Evolutionary conservation across 2,113 vertebrate species (phyloP).

Genomic region (Felis catus): F.catus_Fca126_mat1.0 CM031418.1:137723001-137723500

Average conservation of each 20-base stretch:
- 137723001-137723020: slow-evolving; percentile 83
- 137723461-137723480: not conserved
- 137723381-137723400: not conserved
- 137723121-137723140: not conserved
- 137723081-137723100: slow-evolving; percentile 19
- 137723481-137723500: too few relatives aligned
- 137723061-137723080: slow-evolving; percentile 84
- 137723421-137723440: not conserved
- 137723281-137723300: not conserved
- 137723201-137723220: not conserved
- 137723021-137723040: slow-evolving; percentile 86
- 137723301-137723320: not conserved
- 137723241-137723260: too few relatives aligned
- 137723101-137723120: not conserved
- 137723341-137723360: not conserved
- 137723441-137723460: not conserved
- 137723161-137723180: not conserved
- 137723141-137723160: not conserved
- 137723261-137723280: not conserved
- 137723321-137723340: not conserved
- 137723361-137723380: not conserved
- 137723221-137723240: not conserved
- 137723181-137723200: not conserved
- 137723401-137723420: not conserved
- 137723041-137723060: slow-evolving; percentile 84